Base-by-base conservation (phyloP, 2,888 invertebrate species). In the Epinotia nisella region DNA sequence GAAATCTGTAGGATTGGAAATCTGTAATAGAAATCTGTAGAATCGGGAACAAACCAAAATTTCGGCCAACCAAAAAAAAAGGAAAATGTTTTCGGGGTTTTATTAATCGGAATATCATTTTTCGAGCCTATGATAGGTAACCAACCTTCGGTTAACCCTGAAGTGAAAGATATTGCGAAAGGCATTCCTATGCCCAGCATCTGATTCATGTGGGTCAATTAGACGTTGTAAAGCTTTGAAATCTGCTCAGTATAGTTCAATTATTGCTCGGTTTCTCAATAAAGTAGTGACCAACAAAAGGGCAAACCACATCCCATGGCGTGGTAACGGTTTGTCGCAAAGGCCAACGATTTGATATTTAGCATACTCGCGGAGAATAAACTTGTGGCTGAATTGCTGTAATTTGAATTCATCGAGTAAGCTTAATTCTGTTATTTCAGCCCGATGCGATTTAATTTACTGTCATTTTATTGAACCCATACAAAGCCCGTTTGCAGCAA, bases 331-430 rank as follows among this genome's bases (percentile, higher is more conserved):
- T 65, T 17, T 53, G 55, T 65, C 35, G 53, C 55, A 55, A 65
- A 53, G 39, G 39, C 55, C 65, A 65, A 65, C 55, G 65, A 65
- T 65, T 65, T 55, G 65, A 65, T 65, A 65, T 65, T 65, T 55
- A 65, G 55, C 65, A 65, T 65, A 55, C 35, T 64, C 39, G 15
- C n/a, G 21, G 65, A 55, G 55, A 65, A 65, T 65, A 65, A 65
- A 41, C 65, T 65, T 55, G 53, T 21, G 39, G 39, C 21, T 65
- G 39, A 65, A 65, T 65, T 53, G 55, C 53, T 65, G 35, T 65
- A 41, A 71, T 71, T 66, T 41, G 15, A 68, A 68, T 29, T 62
- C 35, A 41, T 41, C 21, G 53, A 41, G 53, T 55, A 19, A 13
- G 35, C 55, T 41, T 65, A 65, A 55, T 65, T 39, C 39, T 65